Base-by-base conservation (phyloP, 2,797 vertebrate species). In the Hybognathus amarus region DNA sequence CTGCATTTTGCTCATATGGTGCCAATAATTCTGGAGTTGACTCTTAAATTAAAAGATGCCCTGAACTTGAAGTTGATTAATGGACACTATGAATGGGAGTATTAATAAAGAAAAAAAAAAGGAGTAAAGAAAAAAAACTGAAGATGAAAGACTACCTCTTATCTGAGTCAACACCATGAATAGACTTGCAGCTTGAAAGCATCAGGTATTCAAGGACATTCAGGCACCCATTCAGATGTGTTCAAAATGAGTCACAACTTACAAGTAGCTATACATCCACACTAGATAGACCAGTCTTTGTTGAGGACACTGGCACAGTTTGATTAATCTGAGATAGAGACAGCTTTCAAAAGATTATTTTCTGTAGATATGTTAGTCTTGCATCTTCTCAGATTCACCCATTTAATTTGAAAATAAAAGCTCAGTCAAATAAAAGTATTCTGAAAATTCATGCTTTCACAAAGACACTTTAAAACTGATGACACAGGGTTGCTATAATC, bases 131-230 rank as follows among this genome's bases (percentile, higher is more conserved):
- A 33, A 17, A 54, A 4, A 70, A 47, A 24, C 33, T 40, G 38
- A 17, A 52, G 2, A 22, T 12, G 18, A 74, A 76, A 40, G 33
- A 75, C 12, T 59, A 8, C 17, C 8, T 71, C 22, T 24, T 45
- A 45, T 45, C 38, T 4, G 38, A 24, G 12, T 50, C 17, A 54
- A 71, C 69, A 30, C 24, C 1, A 33, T 33, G 24, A 52, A 38
- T 15, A 52, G 24, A 69, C 15, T 1, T 15, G 24, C 13, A 45
- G n/a, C 6, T 61, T 6, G 12, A 63, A 30, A n/a, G 42, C 40
- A 71, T 56, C 15, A 47, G 52, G 54, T 50, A 59, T 71, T 59
- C 24, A 68, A 67, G 36, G 18, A 73, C 40, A 63, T 36, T 63
- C 27, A 47, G 54, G 61, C 54, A 73, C 68, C 69, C 54, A 50